Base-by-base conservation (phyloP, 23 tunicate species). In the Ciona savignyi region DNA sequence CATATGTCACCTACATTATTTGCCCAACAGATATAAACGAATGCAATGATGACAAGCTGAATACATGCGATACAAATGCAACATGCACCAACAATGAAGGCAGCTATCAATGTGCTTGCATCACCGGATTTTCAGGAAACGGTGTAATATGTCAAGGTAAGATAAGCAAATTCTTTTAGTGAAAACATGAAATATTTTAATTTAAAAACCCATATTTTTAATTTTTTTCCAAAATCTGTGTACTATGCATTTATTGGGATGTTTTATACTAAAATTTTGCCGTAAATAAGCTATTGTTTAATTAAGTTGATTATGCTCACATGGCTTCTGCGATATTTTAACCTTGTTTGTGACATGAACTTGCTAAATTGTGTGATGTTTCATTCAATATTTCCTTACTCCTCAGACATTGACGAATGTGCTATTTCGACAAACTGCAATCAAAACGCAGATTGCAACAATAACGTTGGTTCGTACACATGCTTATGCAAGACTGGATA, bases 381-480 rank as follows among this genome's bases (percentile, higher is more conserved):
- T n/a, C n/a, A n/a, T n/a, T n/a, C n/a, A n/a, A n/a, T n/a, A n/a
- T 21, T 9, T n/a, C 25, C 26, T 75, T 60, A 9, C 22, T 63
- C 24, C 68, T 32, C 27, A 71, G 91, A 85, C 63, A 77, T 78
- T 1, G 51, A 85, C 34, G 91, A 85, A 72, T 85, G 91, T 42
- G 69, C 25, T 2, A 29, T 29, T 4, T n/a, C 60, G 0, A 26
- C 60, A 32, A 61, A 62, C 2, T 85, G 91, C 33, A 26, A 62
- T 19, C 67, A 60, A 21, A 84, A 84, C 71, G 71, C 82, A 4
- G 51, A 62, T 60, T 85, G 91, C 30, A 11, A 74, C 21, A 85
- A 85, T 66, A 64, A 63, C 2, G 48, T 32, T 28, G 91, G 91
- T 34, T 48, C 61, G 32, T 85, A 29, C 33, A 35, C 30, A 15